Conservation (phyloP, 2,888 invertebrate species). For the Brachynemurus nebulosus region DNA sequence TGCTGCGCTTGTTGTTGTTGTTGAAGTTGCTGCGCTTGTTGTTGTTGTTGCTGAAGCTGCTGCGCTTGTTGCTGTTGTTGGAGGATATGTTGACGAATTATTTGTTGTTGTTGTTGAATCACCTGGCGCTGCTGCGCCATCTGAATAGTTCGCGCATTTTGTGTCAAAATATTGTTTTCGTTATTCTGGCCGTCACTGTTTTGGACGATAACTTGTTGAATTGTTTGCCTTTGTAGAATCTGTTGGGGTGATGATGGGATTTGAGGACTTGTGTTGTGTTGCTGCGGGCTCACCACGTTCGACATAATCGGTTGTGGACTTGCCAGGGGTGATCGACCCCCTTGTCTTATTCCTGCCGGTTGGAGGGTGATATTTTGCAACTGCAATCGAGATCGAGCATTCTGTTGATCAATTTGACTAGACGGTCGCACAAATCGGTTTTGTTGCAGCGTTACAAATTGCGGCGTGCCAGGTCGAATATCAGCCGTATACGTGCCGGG, state of each 20-base stretch:
- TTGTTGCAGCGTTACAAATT: slow-evolving; percentile 23
- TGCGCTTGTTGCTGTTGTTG: slow-evolving; percentile 22
- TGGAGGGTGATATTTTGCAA: slow-evolving; percentile 26
- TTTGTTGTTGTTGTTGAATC: slow-evolving; percentile 28
- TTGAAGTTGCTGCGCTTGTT: slow-evolving; percentile 31
- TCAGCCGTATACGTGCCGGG: slow-evolving; percentile 29
- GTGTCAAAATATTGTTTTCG: slow-evolving; percentile 17
- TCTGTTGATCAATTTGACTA: slow-evolving; percentile 20
- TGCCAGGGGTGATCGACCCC: slow-evolving; percentile 32
- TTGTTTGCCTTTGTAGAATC: slow-evolving; percentile 2
- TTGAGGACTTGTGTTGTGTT: slow-evolving; percentile 24
- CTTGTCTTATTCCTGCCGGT: slow-evolving; percentile 23
- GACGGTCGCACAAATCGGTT: slow-evolving; percentile 34
- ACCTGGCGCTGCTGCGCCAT: slow-evolving; percentile 30
- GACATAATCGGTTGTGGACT: slow-evolving; percentile 39
- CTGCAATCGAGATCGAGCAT: slow-evolving; percentile 27
- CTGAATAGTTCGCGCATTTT: slow-evolving; percentile 32
- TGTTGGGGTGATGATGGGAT: slow-evolving; percentile 4
- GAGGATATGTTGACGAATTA: background rate
- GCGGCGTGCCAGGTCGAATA: slow-evolving; percentile 21
- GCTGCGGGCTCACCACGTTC: slow-evolving; percentile 17
- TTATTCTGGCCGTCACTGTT: slow-evolving; percentile 21
- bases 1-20: slow-evolving; percentile 35
- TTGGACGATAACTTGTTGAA: slow-evolving; percentile 21
- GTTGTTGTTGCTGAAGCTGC: slow-evolving; percentile 36